A percentile compares a stretch with the other conserved stretches of the same genome.
phyloP scores from a whole-genome alignment of 2,797 vertebrate species.

The Platyrinchus mystaceus region DNA sequence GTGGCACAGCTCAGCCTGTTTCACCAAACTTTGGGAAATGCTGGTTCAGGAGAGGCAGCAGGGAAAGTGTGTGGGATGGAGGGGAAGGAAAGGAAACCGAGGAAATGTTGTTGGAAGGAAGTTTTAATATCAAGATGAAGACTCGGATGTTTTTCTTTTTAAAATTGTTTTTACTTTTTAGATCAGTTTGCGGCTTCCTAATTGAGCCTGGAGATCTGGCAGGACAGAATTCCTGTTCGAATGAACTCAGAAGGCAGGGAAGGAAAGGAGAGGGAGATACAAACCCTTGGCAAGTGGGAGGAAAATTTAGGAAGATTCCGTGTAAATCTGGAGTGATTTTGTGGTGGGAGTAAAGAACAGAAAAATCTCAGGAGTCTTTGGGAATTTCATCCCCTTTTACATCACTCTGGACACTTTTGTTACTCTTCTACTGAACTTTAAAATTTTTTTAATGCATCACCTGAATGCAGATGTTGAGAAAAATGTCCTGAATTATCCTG shows the following conservation, averaged over 20 bases:
- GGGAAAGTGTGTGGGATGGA: background rate
- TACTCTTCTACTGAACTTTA: background rate
- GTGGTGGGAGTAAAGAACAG: background rate
- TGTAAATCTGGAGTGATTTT: background rate
- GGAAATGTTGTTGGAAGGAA: fast-evolving
- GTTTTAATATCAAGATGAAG: background rate
- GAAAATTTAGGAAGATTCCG: background rate
- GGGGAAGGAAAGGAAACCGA: background rate
- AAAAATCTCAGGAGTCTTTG: background rate
- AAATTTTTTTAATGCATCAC: background rate
- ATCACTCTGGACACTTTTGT: background rate
- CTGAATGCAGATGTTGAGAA: background rate
- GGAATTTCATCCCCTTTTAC: background rate
- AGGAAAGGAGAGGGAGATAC: background rate
- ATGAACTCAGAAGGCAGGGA: background rate
- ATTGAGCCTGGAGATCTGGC: background rate
- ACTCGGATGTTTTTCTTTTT: background rate
- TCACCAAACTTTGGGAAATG: background rate
- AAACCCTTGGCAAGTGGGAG: background rate
- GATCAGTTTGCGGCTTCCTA: background rate
- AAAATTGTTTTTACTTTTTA: background rate
- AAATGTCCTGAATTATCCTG: background rate
- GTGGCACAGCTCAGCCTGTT: fast-evolving
- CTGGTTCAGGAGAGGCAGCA: background rate
- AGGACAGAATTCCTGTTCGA: background rate